Evolutionary conservation across 2,888 invertebrate genomes (phyloP).

Genomic region (Coelinius sp.): DNA sequence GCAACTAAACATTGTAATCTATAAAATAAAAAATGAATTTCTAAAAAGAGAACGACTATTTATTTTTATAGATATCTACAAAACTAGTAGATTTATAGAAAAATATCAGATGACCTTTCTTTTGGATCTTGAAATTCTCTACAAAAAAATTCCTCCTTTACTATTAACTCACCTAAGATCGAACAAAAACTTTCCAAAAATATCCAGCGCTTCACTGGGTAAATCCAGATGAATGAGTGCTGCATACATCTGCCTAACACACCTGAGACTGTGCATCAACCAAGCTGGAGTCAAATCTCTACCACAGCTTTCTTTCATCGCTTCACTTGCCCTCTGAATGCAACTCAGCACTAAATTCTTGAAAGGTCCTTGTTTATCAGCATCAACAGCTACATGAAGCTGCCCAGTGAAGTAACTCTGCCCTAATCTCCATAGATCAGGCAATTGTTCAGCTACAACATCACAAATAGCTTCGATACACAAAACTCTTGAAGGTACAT

Average conservation of each 20-base stretch:
- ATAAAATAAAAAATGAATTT: conserved; percentile 39
- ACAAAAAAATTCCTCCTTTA: neutral
- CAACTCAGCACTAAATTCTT: conserved; percentile 73
- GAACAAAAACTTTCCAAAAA: conserved; percentile 87
- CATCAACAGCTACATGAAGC: conserved; percentile 81
- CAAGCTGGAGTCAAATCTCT: conserved; percentile 74
- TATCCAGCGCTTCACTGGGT: conserved; percentile 88
- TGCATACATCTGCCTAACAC: conserved; percentile 85
- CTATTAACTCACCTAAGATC: conserved; percentile 78
- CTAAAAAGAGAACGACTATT: neutral
- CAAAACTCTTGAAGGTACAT: conserved; percentile 78
- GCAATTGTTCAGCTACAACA: conserved; percentile 82
- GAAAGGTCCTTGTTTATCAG: conserved; percentile 82
- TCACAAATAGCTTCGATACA: conserved; percentile 87
- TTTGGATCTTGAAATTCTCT: too few relatives aligned
- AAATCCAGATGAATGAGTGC: conserved; percentile 87
- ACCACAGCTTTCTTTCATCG: conserved; percentile 66
- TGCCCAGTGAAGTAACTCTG: conserved; percentile 94
- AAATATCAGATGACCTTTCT: too few relatives aligned
- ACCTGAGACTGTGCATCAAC: conserved; percentile 85
- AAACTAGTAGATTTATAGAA: too few relatives aligned
- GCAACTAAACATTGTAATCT: conserved; percentile 86
- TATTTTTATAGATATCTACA: too few relatives aligned
- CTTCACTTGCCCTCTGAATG: conserved; percentile 73
- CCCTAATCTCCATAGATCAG: conserved; percentile 96